Base-by-base conservation (phyloP, 2,113 vertebrate species). In the Melanerpes aurifrons region DNA sequence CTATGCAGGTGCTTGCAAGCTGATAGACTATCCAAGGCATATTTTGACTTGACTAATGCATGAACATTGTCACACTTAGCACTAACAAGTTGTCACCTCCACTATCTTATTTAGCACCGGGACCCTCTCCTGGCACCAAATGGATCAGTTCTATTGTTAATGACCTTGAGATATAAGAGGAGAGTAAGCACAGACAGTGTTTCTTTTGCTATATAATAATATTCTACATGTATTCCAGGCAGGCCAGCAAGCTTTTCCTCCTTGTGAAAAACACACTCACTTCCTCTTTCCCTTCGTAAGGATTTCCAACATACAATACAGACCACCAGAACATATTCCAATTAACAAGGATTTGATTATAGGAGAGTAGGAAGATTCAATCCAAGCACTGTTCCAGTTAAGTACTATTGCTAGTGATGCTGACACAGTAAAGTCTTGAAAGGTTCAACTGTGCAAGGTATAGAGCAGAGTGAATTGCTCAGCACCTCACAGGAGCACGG, bases 291-390 rank as follows among this genome's bases (percentile, higher is more conserved):
- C 35, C 32, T 86, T 91, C 81, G 15, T 32, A 89, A 87, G 50
- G 78, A 74, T 77, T 86, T 94, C 72, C 86, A 93, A 78, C n/a
- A 68, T 56, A 40, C 37, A 83, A 71, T 54, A 82, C 71, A 68
- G 69, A 92, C 47, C 85, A 91, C 1, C 1, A 73, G 69, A 87
- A 71, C 58, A 50, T 74, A 87, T 20, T 89, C 75, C 0, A 1
- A 91, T 89, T 89, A 92, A 91, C 40, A 75, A 82, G 70, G 91
- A 86, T 81, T 94, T 91, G 78, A 86, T 80, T 91, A 63, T 5
- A 91, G 69, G 77, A 86, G 93, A 87, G 62, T 19, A 91, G 62
- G 54, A 87, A 72, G 50, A 45, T 75, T 91, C 94, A 83, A 94
- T 62, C 28, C n/a, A 92, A 94, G 58, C 58, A 48, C 58, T 22